phyloP scores from a whole-genome alignment of 30 jellyfish, hydroid and myxozoan genomes.

The Sanderia malayensis region DNA sequence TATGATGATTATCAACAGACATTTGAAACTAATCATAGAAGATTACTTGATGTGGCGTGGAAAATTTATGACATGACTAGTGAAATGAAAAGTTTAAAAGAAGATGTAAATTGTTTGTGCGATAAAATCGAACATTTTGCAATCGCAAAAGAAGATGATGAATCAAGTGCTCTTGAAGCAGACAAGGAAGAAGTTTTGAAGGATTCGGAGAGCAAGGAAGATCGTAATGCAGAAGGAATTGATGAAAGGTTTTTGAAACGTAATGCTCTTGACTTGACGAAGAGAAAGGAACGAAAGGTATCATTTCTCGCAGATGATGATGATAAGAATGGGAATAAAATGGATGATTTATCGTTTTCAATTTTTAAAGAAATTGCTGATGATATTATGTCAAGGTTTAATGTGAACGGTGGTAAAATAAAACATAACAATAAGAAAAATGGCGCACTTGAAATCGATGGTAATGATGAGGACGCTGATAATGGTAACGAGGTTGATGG shows the following conservation, averaged over 20 bases:
- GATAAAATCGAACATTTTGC: slow-evolving; percentile 17
- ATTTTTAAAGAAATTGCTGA: slow-evolving; percentile 45
- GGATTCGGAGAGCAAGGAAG: not conserved
- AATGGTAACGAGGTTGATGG: slow-evolving; percentile 3
- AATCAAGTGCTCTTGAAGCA: not conserved
- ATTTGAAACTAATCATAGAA: slow-evolving; percentile 23
- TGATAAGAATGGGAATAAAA: not conserved
- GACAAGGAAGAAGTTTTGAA: not conserved
- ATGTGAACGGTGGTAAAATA: slow-evolving; percentile 8
- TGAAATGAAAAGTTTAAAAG: slow-evolving; percentile 47
- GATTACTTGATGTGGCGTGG: slow-evolving; percentile 62
- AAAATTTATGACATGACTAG: slow-evolving; percentile 52
- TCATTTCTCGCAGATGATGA: not conserved
- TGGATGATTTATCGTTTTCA: slow-evolving; percentile 57
- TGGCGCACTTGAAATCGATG: not conserved
- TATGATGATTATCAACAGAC: not conserved
- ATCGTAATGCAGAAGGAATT: not conserved
- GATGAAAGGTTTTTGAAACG: not conserved
- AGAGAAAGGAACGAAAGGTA: not conserved
- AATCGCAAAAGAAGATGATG: not conserved
- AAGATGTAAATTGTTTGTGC: slow-evolving; percentile 32
- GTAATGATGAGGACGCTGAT: not conserved
- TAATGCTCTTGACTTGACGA: not conserved
- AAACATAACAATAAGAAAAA: not conserved
- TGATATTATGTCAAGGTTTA: slow-evolving; percentile 32